Evolutionary conservation across 37 sponge, comb jelly and placozoan species (phyloP), one percentile per base, ranked within the genome.

Genomic region (Beroe forskalii): DNA sequence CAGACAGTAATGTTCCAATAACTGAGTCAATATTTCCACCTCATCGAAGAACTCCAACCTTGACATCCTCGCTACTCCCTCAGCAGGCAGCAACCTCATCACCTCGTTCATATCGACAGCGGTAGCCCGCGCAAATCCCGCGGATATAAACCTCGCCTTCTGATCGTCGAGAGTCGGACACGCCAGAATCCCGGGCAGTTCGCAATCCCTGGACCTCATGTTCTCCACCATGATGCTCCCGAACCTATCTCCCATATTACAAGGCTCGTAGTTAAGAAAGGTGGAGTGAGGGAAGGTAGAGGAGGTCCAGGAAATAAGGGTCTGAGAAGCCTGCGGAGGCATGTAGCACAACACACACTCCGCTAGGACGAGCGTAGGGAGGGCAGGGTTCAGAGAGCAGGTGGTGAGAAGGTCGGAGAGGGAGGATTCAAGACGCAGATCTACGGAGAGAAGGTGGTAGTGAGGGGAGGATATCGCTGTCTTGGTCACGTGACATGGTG

Each of bases 331-430:
- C 3, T 3, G 14, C 1, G 75, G 38, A 38, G 75, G 39, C 38
- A 72, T 37, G 40, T 72, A 72, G 22, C 75, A 72, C 75, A 72
- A 32, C 3, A 72, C 75, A 72, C 75, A 72, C 33, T 72, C 75
- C 38, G 75, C 39, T 39, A 72, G 39, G 14, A 72, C 75, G 6
- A 72, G 75, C 28, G 75, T 72, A 22, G 75, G 75, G 8, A 63
- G 66, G 66, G 66, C 6, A 3, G 66, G 14, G 66, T 63, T 30
- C 66, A 63, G 66, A 20, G 66, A 20, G n/a, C 66, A 63, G 23
- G 66, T 19, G 23, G 20, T 19, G 6, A 63, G n/a, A n/a, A n/a
- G n/a, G n/a, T n/a, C n/a, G n/a, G n/a, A n/a, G n/a, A n/a, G n/a
- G n/a, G n/a, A n/a, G n/a, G n/a, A n/a, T n/a, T n/a, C n/a, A n/a